Evolutionary conservation across 92 coral and sea anemone genomes (phyloP), one percentile per base, ranked within the genome.

Genomic region (Chrysogorgia sp.): DNA sequence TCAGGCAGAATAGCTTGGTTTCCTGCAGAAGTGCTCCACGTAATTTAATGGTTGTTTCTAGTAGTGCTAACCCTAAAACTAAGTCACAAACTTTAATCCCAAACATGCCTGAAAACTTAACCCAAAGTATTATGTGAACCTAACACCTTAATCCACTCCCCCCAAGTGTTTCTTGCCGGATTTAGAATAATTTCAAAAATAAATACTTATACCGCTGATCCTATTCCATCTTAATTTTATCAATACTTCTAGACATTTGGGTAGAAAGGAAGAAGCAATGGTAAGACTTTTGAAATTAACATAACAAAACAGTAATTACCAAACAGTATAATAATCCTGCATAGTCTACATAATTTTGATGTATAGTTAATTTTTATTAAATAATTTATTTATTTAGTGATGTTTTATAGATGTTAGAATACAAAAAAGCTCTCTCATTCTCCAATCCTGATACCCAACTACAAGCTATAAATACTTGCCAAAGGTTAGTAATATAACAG

Each of bases 201-300:
- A n/a, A n/a, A n/a, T n/a, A n/a, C n/a, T n/a, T n/a, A n/a, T n/a
- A n/a, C n/a, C n/a, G n/a, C n/a, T n/a, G n/a, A 30, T 53, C 19
- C 23, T 32, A 50, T 10, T 52, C 2, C 23, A 34, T 30, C 40
- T 56, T 74, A 82, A 79, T 19, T 19, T 10, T 84, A 74, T 35
- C 78, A n/a, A n/a, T n/a, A n/a, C n/a, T n/a, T n/a, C n/a, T n/a
- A 93, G 97, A 55, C 76, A 81, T 32, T 87, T 90, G 72, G 90
- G 90, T 43, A 87, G 84, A 76, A 83, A 86, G 7, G 97, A 93
- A 79, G 92, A 93, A 15, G 97, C 96, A 21, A 90, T 90, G 37
- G 97, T 93, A 76, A 88, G 83, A 56, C 45, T 78, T 57, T 21
- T 48, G 22, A 10, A 15, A 55, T 19, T 60, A 1, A 15, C 32